Conservation (phyloP, 37 sponge, comb jelly and placozoan genomes). For the Aphrocallistes beatrix region DNA sequence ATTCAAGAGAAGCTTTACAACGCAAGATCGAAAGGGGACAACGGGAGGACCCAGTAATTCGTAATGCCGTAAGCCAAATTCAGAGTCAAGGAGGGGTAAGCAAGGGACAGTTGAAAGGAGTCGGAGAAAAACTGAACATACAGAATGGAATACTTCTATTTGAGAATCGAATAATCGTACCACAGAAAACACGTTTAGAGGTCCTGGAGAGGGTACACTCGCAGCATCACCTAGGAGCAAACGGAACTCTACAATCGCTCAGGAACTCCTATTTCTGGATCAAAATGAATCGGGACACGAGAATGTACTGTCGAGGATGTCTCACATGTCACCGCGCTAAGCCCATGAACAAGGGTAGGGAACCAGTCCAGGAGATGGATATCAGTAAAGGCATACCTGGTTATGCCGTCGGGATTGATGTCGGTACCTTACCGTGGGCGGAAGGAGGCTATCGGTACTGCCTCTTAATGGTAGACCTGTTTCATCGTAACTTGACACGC, state of each 20-base stretch:
- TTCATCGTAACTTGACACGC: not conserved
- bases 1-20: not conserved
- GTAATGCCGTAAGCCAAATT: not conserved
- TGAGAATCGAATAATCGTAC: not conserved
- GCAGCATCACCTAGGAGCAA: not conserved
- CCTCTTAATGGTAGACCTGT: not conserved
- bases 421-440: not conserved
- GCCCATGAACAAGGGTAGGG: too few species aligned
- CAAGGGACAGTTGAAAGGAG: not conserved
- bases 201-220: not conserved
- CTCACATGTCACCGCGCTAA: not conserved
- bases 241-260: not conserved
- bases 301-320: not conserved
- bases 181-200: not conserved
- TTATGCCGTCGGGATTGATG: not conserved
- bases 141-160: not conserved
- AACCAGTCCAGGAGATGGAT: not conserved
- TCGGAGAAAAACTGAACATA: not conserved
- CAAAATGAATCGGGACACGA: not conserved
- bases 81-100: not conserved
- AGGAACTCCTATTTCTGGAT: conserved; percentile 1
- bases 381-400: not conserved
- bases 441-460: not conserved
- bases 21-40: not conserved
- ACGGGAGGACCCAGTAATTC: conserved; percentile 2